Conservation (phyloP, 2,888 invertebrate genomes). For the Platycheirus albimanus region DNA sequence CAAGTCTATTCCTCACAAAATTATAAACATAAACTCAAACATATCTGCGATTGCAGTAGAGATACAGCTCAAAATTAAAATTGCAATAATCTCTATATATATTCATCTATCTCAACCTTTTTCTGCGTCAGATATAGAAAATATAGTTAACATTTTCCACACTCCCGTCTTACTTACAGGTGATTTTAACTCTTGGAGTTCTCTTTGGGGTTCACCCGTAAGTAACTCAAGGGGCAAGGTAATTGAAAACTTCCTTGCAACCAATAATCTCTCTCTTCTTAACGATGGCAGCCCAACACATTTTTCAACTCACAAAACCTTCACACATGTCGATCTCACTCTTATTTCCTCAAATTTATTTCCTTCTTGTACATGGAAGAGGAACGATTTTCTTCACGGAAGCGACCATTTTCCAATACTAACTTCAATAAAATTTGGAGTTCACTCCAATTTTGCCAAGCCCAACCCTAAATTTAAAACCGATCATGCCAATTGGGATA, state of each 20-base stretch:
- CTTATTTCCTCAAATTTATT: conserved; percentile 28
- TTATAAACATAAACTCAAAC: conserved; percentile 12
- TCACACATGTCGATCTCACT: conserved; percentile 23
- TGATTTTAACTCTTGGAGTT: conserved; percentile 41
- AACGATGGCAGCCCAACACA: conserved; percentile 38
- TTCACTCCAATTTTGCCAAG: not conserved
- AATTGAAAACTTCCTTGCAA: conserved; percentile 23
- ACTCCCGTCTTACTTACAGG: conserved; percentile 26
- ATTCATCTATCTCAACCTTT: conserved; percentile 42
- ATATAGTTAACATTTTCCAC: not conserved
- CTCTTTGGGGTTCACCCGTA: conserved; percentile 44
- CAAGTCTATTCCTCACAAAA: conserved; percentile 42
- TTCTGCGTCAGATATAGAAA: not conserved
- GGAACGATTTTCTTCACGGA: conserved; percentile 6
- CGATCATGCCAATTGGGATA: not conserved
- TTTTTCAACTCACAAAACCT: conserved; percentile 35
- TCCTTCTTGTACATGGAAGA: conserved; percentile 15
- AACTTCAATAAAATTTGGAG: not conserved
- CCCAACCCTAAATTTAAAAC: conserved; percentile 8
- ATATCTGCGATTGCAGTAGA: conserved; percentile 35
- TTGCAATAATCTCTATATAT: conserved; percentile 36
- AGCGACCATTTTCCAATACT: conserved; percentile 30
- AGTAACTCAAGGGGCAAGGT: conserved; percentile 36
- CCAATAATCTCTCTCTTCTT: conserved; percentile 19
- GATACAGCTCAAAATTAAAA: conserved; percentile 22